Percentiles rank a stretch among this genome's conserved stretches.
Evolutionary conservation across 2,888 invertebrate species (phyloP).

Genomic region (Leptogaster cylindrica): DNA sequence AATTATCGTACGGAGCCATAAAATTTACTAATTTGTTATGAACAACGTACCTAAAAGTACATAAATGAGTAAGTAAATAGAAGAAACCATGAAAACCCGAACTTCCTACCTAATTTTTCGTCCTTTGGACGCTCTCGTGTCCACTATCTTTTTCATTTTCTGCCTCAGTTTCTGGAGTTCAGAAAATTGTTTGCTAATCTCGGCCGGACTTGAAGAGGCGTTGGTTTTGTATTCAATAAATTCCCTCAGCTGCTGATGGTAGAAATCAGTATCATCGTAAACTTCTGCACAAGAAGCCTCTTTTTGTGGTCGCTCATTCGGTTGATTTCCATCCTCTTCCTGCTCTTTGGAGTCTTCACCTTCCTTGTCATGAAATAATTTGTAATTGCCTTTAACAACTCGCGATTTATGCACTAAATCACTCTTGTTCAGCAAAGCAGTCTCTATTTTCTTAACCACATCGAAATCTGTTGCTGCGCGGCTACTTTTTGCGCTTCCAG

Average conservation of each 20-base stretch:
- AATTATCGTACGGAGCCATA: slow-evolving; percentile 80
- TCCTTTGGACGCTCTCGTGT: slow-evolving; percentile 94
- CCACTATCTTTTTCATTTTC: slow-evolving; percentile 91
- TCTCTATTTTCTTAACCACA: slow-evolving; percentile 78
- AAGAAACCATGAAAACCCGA: background rate
- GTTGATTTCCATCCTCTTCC: slow-evolving; percentile 52
- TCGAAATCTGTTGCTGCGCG: slow-evolving; percentile 64
- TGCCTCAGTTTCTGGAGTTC: slow-evolving; percentile 89
- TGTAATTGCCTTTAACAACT: slow-evolving; percentile 76
- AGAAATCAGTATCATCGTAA: slow-evolving; percentile 97
- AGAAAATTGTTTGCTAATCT: slow-evolving; percentile 88
- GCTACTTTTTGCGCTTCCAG: slow-evolving; percentile 66
- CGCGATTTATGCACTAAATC: slow-evolving; percentile 82
- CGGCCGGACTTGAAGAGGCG: slow-evolving; percentile 81
- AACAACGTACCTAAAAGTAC: slow-evolving; percentile 69
- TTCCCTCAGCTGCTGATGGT: slow-evolving; percentile 90
- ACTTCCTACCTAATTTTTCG: slow-evolving; percentile 75
- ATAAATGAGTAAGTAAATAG: background rate
- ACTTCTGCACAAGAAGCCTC: slow-evolving; percentile 78
- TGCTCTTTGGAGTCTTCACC: slow-evolving; percentile 51
- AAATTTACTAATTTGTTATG: slow-evolving; percentile 87
- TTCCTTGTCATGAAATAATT: slow-evolving; percentile 64
- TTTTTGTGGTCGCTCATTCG: slow-evolving; percentile 56
- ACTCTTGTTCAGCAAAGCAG: slow-evolving; percentile 77
- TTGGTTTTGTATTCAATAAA: slow-evolving; percentile 90